Evolutionary conservation across 2,888 invertebrate species (phyloP).

Genomic region (Xanthia togata): DNA sequence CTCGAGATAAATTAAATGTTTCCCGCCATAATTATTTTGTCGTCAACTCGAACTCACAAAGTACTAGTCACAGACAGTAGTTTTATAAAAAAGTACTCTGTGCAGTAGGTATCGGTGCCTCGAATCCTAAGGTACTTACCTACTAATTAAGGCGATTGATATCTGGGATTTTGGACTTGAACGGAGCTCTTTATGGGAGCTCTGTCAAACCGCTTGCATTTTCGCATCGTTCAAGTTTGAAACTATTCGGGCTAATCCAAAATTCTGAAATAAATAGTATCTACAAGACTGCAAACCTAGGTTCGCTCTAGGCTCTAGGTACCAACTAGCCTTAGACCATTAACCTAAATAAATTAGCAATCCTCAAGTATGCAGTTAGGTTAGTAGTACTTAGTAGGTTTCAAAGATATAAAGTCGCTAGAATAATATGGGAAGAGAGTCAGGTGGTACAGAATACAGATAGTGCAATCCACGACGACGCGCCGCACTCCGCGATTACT

Average conservation of each 20-base stretch:
- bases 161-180: not conserved
- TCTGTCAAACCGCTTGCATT: not conserved
- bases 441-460: too few species aligned
- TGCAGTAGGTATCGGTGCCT: not conserved
- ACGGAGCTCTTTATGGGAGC: not conserved
- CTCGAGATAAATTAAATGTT: slow-evolving; percentile 9
- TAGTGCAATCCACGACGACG: too few species aligned
- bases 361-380: too few species aligned
- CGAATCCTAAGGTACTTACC: not conserved
- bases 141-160: not conserved
- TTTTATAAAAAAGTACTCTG: too few species aligned
- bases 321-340: not conserved
- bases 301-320: not conserved
- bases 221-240: not conserved
- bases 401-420: not conserved
- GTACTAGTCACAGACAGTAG: not conserved
- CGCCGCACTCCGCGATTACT: too few species aligned
- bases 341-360: too few species aligned
- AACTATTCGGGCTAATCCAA: not conserved
- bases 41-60: not conserved
- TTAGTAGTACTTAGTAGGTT: too few species aligned
- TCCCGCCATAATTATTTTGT: slow-evolving; percentile 10
- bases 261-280: not conserved
- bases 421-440: not conserved
- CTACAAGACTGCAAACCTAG: not conserved